These are phyloP conservation scores for Nycticebus coucang DNA, from an alignment of 2,113 vertebrate species.

Conservation along the genomic window DNA sequence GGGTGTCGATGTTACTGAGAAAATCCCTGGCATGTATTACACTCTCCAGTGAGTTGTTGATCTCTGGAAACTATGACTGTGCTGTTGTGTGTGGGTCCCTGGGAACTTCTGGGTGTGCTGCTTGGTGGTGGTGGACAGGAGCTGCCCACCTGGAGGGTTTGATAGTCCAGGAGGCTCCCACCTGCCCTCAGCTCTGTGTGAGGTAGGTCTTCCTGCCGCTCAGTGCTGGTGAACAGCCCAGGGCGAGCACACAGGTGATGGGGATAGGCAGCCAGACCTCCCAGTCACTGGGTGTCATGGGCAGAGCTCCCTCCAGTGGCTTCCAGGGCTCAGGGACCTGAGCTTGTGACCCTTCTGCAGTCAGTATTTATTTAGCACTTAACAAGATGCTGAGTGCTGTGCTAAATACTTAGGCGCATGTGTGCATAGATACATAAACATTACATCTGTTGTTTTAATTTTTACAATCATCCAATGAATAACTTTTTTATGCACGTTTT, in stretches of 20 bases:
- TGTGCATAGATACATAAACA: neutral
- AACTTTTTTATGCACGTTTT: neutral
- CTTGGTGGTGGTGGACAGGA: neutral
- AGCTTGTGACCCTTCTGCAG: neutral
- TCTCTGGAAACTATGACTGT: conserved; percentile 4
- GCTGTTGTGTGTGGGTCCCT: neutral
- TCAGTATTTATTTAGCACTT: neutral
- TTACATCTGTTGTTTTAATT: neutral
- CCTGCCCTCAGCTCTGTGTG: neutral
- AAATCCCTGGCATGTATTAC: neutral
- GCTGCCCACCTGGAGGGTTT: neutral
- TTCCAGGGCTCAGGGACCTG: neutral
- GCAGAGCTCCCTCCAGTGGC: neutral
- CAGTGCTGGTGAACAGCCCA: neutral
- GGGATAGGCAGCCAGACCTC: neutral
- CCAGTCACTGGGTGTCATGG: neutral
- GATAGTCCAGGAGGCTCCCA: neutral
- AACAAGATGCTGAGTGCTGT: neutral
- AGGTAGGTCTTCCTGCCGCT: neutral
- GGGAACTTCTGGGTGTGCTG: neutral
- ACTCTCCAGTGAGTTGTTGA: neutral
- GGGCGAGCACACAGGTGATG: too few species aligned
- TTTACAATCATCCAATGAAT: neutral
- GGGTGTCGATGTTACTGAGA: neutral
- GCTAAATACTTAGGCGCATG: neutral